A percentile compares a stretch with the other conserved stretches of the same genome.
phyloP scores from a whole-genome alignment of 1,140 invertebrate genomes.

The Neodiprion lecontei region DNA sequence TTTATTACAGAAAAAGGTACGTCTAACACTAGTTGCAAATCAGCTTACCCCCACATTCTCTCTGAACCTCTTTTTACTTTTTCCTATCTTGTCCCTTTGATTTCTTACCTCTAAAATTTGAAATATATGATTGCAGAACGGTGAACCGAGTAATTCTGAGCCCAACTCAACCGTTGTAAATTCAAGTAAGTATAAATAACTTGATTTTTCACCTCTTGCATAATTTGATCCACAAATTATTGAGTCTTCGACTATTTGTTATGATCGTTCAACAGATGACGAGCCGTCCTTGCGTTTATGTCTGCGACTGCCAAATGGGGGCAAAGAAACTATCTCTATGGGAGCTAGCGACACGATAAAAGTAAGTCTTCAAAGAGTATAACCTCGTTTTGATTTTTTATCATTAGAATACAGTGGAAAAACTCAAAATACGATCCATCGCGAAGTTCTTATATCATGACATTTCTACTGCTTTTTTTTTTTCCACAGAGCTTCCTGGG shows the following conservation, averaged over 20 bases:
- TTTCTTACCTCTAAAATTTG: too few relatives aligned
- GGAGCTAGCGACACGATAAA: slow-evolving; percentile 49
- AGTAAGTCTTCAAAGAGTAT: slow-evolving; percentile 34
- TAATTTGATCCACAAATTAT: not conserved
- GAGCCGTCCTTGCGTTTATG: slow-evolving; percentile 52
- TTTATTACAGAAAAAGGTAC: not conserved
- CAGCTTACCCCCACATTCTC: too few relatives aligned
- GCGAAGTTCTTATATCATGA: not conserved
- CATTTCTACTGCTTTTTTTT: slow-evolving; percentile 18
- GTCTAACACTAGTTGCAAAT: too few relatives aligned
- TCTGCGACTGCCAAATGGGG: slow-evolving; percentile 54
- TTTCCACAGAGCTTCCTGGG: slow-evolving; percentile 50
- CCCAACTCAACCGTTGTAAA: not conserved
- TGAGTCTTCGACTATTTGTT: not conserved
- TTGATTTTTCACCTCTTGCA: not conserved
- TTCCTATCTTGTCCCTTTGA: too few relatives aligned
- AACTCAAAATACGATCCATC: slow-evolving; percentile 12
- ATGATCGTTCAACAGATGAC: slow-evolving; percentile 26
- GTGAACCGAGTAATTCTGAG: not conserved
- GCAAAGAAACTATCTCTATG: slow-evolving; percentile 54
- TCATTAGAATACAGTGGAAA: slow-evolving; percentile 9
- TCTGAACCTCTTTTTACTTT: too few relatives aligned
- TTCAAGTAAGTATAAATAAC: not conserved
- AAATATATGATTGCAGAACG: not conserved
- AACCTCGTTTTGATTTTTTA: not conserved